Percentiles rank a stretch among this genome's conserved stretches.
Conservation (phyloP, 2,888 invertebrate genomes). For the Amphipyra tragopoginis region DNA sequence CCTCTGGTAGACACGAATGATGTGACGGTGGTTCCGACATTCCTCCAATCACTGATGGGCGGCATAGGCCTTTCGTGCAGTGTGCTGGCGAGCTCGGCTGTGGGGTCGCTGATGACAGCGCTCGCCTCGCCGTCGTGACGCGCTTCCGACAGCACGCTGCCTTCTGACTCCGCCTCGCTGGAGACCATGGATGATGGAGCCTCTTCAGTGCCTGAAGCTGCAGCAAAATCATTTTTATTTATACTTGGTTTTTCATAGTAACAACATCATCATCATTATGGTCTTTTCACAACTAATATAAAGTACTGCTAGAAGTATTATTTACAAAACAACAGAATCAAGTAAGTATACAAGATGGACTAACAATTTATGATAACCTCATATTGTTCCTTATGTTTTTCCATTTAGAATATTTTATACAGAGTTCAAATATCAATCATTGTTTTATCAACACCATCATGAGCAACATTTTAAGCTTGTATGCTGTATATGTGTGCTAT, state of each 20-base stretch:
- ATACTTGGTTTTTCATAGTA: background rate
- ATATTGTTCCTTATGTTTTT: too few species aligned
- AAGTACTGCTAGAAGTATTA: too few species aligned
- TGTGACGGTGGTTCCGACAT: slow-evolving; percentile 68
- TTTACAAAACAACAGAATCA: too few species aligned
- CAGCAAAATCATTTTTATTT: background rate
- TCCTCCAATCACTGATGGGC: slow-evolving; percentile 72
- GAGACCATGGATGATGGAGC: slow-evolving; percentile 87
- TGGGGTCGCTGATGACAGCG: slow-evolving; percentile 60
- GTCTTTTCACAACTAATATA: too few species aligned
- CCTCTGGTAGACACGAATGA: slow-evolving; percentile 81
- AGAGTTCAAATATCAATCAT: too few species aligned
- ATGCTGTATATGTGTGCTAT: too few species aligned
- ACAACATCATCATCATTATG: too few species aligned
- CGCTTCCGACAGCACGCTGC: slow-evolving; percentile 78
- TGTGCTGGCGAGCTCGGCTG: slow-evolving; percentile 56
- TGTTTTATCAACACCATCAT: too few species aligned
- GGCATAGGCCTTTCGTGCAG: slow-evolving; percentile 67
- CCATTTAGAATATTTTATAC: too few species aligned
- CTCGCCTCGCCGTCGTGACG: slow-evolving; percentile 70
- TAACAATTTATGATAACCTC: too few species aligned
- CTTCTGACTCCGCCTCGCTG: slow-evolving; percentile 85
- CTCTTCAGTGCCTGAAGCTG: slow-evolving; percentile 79
- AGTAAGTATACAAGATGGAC: too few species aligned
- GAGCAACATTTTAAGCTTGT: too few species aligned